Evolutionary conservation across 2,888 invertebrate genomes (phyloP), one percentile per base, ranked within the genome.

Genomic region (Tetragonula carbonaria): DNA sequence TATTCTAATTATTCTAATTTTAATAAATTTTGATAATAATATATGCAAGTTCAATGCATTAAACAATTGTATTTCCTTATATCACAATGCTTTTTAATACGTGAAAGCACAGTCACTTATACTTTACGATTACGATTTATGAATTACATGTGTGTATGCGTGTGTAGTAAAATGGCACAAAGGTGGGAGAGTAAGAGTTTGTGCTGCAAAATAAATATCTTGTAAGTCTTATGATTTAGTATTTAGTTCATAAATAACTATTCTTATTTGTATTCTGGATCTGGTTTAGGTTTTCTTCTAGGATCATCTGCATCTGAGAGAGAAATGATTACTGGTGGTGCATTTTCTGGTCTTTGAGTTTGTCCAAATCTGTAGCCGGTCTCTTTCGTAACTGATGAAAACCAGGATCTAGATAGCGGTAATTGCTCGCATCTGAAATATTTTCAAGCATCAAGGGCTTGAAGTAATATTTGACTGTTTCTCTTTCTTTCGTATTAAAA

Each of bases 221-320:
- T 14, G n/a, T 50, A 59, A 78, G 66, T 81, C 71, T 78, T 86
- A 8, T 67, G 21, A 66, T 67, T 18, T 11, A 65, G 21, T 5
- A 66, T 66, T 53, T 67, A 50, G 18, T 74, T 21, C 51, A 55
- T 6, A 71, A 23, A 38, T 66, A 23, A 28, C 18, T 2, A 75
- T 59, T 57, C 38, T 78, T 45, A 76, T 88, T 86, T 86, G 74
- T 91, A 88, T 86, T 93, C 91, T 38, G 93, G 93, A 86, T 94
- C 93, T 28, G 93, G 93, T 78, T 92, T 93, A 23, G 90, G 93
- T 66, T 89, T 93, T 86, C 94, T 93, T 81, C 93, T 91, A 4
- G 93, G 92, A 89, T 93, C 91, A n/a, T 86, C 77, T 8, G 91
- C 81, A 72, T 91, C 91, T 63, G 45, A 45, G 45, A 93, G 72